Evolutionary conservation across 2,113 vertebrate genomes (phyloP).

Genomic region (Sapajus apella): DNA sequence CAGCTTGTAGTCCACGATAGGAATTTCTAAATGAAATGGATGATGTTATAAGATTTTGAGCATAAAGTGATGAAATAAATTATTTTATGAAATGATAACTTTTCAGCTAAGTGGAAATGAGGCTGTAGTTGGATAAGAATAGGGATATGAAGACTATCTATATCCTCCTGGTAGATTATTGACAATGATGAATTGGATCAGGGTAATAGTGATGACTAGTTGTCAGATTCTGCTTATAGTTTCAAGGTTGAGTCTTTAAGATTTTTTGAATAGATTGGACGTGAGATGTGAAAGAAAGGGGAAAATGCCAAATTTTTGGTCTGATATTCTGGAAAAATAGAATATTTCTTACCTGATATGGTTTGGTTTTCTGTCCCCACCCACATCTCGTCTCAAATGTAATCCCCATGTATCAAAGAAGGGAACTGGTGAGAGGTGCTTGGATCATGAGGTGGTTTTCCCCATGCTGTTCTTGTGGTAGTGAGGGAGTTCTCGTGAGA

Average conservation of each 20-base stretch:
- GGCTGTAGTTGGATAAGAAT: background rate
- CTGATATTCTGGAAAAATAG: background rate
- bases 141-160: background rate
- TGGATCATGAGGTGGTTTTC: no score
- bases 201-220: background rate
- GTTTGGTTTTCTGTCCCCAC: no score
- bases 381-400: no score
- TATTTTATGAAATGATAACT: background rate
- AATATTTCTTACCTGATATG: background rate
- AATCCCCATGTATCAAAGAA: no score
- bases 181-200: background rate
- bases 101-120: background rate
- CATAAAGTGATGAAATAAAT: background rate
- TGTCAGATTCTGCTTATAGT: background rate
- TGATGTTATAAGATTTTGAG: background rate
- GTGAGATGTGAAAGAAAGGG: background rate
- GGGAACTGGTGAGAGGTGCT: no score
- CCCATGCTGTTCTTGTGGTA: no score
- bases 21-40: background rate
- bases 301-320: background rate
- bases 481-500: no score
- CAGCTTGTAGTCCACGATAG: background rate
- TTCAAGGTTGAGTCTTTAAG: background rate
- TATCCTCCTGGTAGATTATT: background rate
- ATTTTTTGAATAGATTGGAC: background rate